Base-by-base conservation (phyloP, 2,113 vertebrate species). In the Chroicocephalus ridibundus region DNA sequence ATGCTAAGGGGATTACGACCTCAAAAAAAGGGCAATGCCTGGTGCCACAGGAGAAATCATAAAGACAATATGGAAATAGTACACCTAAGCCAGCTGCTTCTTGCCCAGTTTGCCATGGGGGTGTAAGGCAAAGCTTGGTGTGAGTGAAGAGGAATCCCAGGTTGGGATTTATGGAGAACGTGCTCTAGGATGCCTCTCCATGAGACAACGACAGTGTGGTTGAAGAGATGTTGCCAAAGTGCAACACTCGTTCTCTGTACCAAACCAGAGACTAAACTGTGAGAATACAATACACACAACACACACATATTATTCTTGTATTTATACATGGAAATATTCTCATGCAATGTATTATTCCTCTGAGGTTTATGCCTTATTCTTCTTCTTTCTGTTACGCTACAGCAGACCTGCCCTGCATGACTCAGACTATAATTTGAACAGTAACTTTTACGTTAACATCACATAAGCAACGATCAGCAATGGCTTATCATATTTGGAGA, bases 181-280 rank as follows among this genome's bases (percentile, higher is more conserved):
- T 19, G 51, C 38, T 88, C 71, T 52, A 70, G 58, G 38, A 27
- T 54, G n/a, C 47, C 40, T 32, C 46, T 21, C 44, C 61, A n/a
- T 0, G 3, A 75, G 68, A 65, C 9, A 26, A 19, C 0, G 4
- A n/a, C 38, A 40, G 9, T 0, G 0, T 15, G 38, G 51, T 42
- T 79, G 15, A 0, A 12, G 34, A 25, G 26, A 3, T 31, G 47
- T 38, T 65, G 44, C 14, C 62, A 25, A 68, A 90, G 58, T 1
- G 2, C 38, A 76, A 62, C 0, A 3, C 40, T 20, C 4, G 1
- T 19, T 61, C 10, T 54, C 40, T 79, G 18, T 47, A 86, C 40
- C 21, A 40, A 82, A 65, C 18, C 54, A 82, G 34, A 88, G 27
- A 68, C 22, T 49, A 54, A 93, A 49, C 21, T 18, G 46, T 0